Evolutionary conservation across 2,888 invertebrate genomes (phyloP), one percentile per base, ranked within the genome.

Genomic region (Temnothorax rugatulus): DNA sequence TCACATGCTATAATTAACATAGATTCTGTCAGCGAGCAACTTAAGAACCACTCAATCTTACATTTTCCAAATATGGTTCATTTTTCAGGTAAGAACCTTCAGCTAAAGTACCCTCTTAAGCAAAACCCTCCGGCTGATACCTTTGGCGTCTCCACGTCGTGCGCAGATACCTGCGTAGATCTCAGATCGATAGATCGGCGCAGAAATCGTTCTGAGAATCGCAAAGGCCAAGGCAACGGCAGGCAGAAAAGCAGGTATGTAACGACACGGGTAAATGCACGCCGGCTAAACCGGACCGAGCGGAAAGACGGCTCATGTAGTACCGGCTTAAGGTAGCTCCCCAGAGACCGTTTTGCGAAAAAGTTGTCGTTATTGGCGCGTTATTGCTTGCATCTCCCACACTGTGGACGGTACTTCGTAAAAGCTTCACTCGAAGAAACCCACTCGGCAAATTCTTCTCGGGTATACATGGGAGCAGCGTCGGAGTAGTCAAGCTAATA

Each of bases 201-300:
- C 34, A 74, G 83, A 89, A 89, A 91, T 87, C 86, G 88, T 91
- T 91, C 90, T 84, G 84, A 76, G 91, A 92, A 91, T 90, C 86
- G 88, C 86, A 91, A 92, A 91, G 90, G 89, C 91, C 90, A 91
- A 91, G 90, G 91, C 82, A 87, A 88, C 77, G 84, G 83, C 75
- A 71, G 38, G 77, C 85, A 59, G 77, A 47, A 84, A 71, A 71
- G 66, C 63, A 68, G 79, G 74, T 44, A 64, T 73, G 75, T 83
- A 85, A 73, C 85, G 68, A 90, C 85, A 87, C 79, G 71, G 85
- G 84, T 86, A 89, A 90, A 88, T 89, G 86, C 77, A 88, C 84
- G 88, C 82, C 82, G 69, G 69, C 82, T 75, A 83, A 90, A 90
- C 88, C 87, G 88, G 84, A 88, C 83, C 47, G 66, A 77, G 83